A percentile compares a stretch with the other conserved stretches of the same genome.
Conservation (phyloP, 2,113 vertebrate genomes). For the Physeter macrocephalus region DNA sequence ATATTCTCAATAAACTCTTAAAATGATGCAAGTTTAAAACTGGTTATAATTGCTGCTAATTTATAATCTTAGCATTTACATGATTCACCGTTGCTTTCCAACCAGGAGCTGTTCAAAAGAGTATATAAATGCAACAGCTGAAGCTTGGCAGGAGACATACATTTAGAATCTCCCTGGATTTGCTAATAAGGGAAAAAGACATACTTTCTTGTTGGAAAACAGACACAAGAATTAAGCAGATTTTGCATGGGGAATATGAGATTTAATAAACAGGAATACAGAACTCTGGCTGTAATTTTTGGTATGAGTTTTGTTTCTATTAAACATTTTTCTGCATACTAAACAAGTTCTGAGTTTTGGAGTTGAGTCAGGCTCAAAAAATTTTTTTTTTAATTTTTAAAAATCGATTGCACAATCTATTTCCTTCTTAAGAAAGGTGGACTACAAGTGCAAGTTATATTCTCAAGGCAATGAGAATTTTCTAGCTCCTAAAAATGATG, state of each 20-base stretch:
- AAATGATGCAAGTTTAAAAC: slow-evolving; percentile 11
- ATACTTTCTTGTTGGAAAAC: neutral
- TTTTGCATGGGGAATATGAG: neutral
- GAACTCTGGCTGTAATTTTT: neutral
- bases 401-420: neutral
- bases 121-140: neutral
- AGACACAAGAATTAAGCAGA: neutral
- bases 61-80: neutral
- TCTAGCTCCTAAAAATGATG: neutral
- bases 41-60: neutral
- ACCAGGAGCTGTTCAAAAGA: neutral
- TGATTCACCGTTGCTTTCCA: neutral
- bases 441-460: neutral
- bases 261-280: neutral
- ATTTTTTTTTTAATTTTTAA: neutral
- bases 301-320: neutral
- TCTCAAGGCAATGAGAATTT: neutral
- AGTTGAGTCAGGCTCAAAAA: neutral
- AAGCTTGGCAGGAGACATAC: neutral
- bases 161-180: neutral
- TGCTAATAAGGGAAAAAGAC: neutral
- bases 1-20: slow-evolving; percentile 20
- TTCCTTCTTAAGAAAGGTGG: neutral
- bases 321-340: neutral
- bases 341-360: neutral